Evolutionary conservation across 2,113 vertebrate genomes (phyloP).

Genomic region (Siphamia tubifer): DNA sequence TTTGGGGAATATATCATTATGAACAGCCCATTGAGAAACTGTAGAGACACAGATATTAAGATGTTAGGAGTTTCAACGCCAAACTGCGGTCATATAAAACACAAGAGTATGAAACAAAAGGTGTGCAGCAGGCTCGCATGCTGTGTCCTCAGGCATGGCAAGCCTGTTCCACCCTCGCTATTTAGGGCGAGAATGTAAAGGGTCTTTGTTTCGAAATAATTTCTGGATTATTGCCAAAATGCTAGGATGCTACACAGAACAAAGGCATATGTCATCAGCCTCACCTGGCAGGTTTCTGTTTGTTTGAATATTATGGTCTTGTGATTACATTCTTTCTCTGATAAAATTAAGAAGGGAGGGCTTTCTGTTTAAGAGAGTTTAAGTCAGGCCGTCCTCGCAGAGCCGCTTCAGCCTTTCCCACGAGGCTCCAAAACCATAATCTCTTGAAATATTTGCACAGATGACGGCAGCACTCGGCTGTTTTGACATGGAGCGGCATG

Average conservation of each 20-base stretch:
- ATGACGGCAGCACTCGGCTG: slow-evolving; percentile 67
- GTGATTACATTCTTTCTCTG: slow-evolving; percentile 11
- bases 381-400: slow-evolving; percentile 34
- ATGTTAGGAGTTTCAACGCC: not conserved
- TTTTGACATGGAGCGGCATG: slow-evolving; percentile 67
- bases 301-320: slow-evolving; percentile 28
- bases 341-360: slow-evolving; percentile 12
- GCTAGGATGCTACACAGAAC: slow-evolving; percentile 39
- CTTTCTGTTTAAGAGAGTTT: slow-evolving; percentile 24
- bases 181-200: slow-evolving; percentile 47
- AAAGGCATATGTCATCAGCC: slow-evolving; percentile 49
- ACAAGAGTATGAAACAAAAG: slow-evolving; percentile 16
- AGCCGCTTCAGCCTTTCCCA: slow-evolving; percentile 67
- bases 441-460: slow-evolving; percentile 75
- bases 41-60: not conserved
- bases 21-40: not conserved
- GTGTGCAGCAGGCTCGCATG: slow-evolving; percentile 20
- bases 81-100: not conserved
- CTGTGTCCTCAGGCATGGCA: slow-evolving; percentile 27
- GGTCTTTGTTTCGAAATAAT: slow-evolving; percentile 58
- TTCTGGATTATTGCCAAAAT: slow-evolving; percentile 58
- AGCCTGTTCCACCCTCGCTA: slow-evolving; percentile 27
- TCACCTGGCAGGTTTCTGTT: slow-evolving; percentile 45
- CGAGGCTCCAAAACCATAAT: slow-evolving; percentile 70
- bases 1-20: not conserved